Evolutionary conservation across 2,888 invertebrate species (phyloP), one percentile per base, ranked within the genome.

Genomic region (Ferrisia virgata): DNA sequence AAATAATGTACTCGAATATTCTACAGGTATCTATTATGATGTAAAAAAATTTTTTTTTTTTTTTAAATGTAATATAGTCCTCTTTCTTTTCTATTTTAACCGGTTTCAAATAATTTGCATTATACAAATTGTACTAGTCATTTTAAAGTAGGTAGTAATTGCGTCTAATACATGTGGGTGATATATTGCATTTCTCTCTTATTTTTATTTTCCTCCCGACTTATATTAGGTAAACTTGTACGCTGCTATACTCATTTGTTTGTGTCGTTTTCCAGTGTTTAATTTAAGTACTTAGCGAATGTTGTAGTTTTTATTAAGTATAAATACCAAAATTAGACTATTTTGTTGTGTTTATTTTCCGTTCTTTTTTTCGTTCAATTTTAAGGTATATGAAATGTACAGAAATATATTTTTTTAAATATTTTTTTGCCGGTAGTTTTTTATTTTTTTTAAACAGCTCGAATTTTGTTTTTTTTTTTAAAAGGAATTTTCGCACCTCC

Each of bases 181-280:
- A 72, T 72, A 36, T 72, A 64, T 72, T 72, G 72, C 72, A 72
- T 72, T 72, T 72, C n/a, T 33, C 33, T 9, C 33, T 33, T 33
- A 47, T 18, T 47, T 5, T 43, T 15, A n/a, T 33, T 33, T 33
- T n/a, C 53, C 15, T n/a, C 33, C 72, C 28, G 8, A 15, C n/a
- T n/a, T n/a, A n/a, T n/a, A n/a, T n/a, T n/a, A n/a, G n/a, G n/a
- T n/a, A n/a, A n/a, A n/a, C n/a, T 64, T 28, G 11, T 64, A 11
- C 9, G 28, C 28, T 64, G 28, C 13, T 64, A 64, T 64, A 64
- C 28, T 64, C 64, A 31, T 64, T 3, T 22, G 5, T 25, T 2
- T 58, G 18, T 28, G 31, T 72, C 33, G n/a, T 72, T 72, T 72
- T 72, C n/a, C 8, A n/a, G 8, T 33, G 22, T 72, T 72, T 72